Percentiles rank a stretch among this genome's conserved stretches.
phyloP scores from a whole-genome alignment of 2,113 vertebrate species.

The Corythoichthys haematopterus region DNA sequence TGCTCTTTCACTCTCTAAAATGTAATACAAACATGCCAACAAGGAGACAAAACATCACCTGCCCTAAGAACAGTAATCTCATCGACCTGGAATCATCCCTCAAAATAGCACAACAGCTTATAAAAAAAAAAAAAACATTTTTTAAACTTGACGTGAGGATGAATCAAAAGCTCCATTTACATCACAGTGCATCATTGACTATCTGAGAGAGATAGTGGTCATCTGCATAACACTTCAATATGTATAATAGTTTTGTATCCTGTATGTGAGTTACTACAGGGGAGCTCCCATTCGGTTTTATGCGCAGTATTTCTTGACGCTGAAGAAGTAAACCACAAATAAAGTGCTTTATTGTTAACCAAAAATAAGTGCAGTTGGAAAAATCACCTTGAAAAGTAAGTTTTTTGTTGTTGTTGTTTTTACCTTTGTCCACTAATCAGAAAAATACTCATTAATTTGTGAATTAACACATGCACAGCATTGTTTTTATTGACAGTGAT shows the following conservation, averaged over 20 bases:
- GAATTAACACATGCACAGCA: too few relatives aligned
- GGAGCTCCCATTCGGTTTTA: constrained; percentile 12
- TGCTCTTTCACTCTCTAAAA: constrained; percentile 21
- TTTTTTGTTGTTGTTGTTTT: too few relatives aligned
- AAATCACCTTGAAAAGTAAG: too few relatives aligned
- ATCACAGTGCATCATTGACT: constrained; percentile 2
- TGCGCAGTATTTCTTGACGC: not conserved
- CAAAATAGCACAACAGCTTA: constrained; percentile 29
- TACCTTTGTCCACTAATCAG: too few relatives aligned
- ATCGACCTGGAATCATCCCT: constrained; percentile 48
- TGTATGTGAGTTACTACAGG: constrained; percentile 14
- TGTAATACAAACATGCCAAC: constrained; percentile 27
- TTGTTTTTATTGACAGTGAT: too few relatives aligned
- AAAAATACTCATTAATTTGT: too few relatives aligned
- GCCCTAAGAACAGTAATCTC: constrained; percentile 47
- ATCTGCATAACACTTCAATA: constrained; percentile 44
- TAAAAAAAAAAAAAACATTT: not conserved
- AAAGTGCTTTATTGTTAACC: too few relatives aligned
- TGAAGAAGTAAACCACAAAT: too few relatives aligned
- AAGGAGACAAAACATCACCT: constrained; percentile 23
- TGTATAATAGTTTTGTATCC: constrained; percentile 16
- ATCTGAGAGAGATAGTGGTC: constrained; percentile 25
- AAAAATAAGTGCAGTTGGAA: too few relatives aligned
- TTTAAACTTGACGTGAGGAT: not conserved
- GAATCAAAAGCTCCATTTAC: constrained; percentile 8